A percentile compares a stretch with the other conserved stretches of the same genome.
Evolutionary conservation across 2,113 vertebrate species (phyloP).

Genomic region (Myanophis thanlyinensis): DNA sequence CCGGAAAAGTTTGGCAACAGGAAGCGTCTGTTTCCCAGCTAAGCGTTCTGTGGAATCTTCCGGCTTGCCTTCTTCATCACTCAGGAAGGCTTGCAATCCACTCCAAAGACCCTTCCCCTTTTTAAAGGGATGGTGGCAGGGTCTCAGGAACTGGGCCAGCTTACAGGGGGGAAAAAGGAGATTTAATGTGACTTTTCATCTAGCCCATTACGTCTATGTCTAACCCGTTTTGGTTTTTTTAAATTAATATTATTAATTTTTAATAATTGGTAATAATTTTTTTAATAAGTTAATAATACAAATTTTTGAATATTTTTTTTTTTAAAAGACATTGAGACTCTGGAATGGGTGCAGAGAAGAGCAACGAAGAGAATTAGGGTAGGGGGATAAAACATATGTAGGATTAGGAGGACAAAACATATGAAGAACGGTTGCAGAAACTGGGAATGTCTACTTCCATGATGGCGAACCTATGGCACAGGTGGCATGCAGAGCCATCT

Average conservation of each 20-base stretch:
- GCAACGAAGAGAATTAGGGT: neutral
- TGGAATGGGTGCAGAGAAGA: neutral
- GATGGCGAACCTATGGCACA: too few species aligned
- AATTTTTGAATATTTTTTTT: too few species aligned
- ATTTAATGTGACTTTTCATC: neutral
- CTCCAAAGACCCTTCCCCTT: neutral
- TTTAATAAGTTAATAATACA: too few species aligned
- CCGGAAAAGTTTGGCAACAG: neutral
- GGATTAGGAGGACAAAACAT: neutral
- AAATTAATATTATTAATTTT: too few species aligned
- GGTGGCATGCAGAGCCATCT: too few species aligned
- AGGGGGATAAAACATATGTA: neutral
- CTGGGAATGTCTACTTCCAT: accelerated
- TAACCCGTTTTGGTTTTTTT: neutral
- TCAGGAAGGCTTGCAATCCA: neutral
- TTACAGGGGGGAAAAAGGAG: neutral
- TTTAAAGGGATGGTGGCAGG: neutral
- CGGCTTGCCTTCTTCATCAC: neutral
- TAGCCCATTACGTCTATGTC: too few species aligned
- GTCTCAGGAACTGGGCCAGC: neutral
- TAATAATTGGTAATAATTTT: too few species aligned
- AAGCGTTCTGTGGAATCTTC: too few species aligned
- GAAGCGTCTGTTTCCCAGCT: neutral
- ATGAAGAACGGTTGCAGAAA: neutral
- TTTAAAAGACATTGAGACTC: too few species aligned